phyloP scores from a whole-genome alignment of 2,888 invertebrate genomes.

The Rhorus exstirpatorius region DNA sequence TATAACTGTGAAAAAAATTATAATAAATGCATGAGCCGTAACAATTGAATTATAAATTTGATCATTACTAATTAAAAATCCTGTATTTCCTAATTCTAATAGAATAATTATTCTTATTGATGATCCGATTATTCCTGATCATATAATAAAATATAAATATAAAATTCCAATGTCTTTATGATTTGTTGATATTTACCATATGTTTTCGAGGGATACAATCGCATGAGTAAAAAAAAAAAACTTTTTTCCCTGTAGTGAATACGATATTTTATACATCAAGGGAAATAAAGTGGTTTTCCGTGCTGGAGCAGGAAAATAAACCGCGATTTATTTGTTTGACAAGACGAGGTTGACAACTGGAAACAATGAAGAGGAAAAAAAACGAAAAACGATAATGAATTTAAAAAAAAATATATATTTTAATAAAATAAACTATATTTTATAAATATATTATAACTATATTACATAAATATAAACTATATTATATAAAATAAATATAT shows the following conservation, averaged over 20 bases:
- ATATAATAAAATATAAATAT: slow-evolving; percentile 91
- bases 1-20: slow-evolving; percentile 93
- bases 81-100: slow-evolving; percentile 90
- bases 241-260: no score
- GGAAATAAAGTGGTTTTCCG: no score
- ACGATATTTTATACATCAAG: no score
- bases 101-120: slow-evolving; percentile 93
- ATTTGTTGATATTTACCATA: slow-evolving; percentile 90
- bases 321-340: no score
- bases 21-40: slow-evolving; percentile 94
- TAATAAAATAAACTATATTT: no score
- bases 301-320: no score
- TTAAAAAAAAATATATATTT: no score
- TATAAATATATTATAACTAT: slow-evolving; percentile 12
- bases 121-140: slow-evolving; percentile 91
- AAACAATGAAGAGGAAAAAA: slow-evolving; percentile 1
- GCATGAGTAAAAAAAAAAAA: no score
- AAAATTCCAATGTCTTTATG: no score
- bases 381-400: slow-evolving; percentile 11
- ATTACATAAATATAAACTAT: slow-evolving; percentile 47
- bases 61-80: no score
- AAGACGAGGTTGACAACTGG: slow-evolving; percentile 55
- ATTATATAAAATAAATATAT: slow-evolving; percentile 58
- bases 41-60: slow-evolving; percentile 93
- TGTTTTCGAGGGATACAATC: no score